Conservation (phyloP, 2,888 invertebrate genomes). For the Eupsilia transversa region DNA sequence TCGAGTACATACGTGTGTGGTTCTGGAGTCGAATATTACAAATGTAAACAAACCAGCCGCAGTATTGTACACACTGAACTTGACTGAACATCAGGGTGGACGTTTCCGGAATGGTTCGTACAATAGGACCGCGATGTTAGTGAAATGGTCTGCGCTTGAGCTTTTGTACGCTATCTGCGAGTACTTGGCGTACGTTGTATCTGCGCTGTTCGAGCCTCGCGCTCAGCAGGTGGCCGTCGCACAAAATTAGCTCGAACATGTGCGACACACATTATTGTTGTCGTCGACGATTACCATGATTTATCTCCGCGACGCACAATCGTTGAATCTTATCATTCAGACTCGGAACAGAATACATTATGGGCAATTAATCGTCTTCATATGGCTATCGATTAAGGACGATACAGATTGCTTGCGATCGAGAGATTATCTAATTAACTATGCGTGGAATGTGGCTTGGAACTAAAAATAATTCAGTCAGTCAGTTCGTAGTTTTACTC, state of each 20-base stretch:
- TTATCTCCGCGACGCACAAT: constrained; percentile 75
- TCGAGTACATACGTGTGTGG: neutral
- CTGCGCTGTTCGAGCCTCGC: constrained; percentile 56
- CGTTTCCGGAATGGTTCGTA: constrained; percentile 77
- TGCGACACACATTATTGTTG: constrained; percentile 80
- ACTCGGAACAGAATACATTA: constrained; percentile 54
- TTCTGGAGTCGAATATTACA: constrained; percentile 34
- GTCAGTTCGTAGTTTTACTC: constrained; percentile 32
- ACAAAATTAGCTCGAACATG: constrained; percentile 83
- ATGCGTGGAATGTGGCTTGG: constrained; percentile 39
- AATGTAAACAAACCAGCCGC: constrained; percentile 44
- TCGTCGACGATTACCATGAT: constrained; percentile 78
- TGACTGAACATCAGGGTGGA: constrained; percentile 58
- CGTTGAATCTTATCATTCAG: constrained; percentile 72
- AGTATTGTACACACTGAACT: constrained; percentile 63
- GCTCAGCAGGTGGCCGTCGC: constrained; percentile 80
- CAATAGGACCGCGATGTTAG: constrained; percentile 73
- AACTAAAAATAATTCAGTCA: constrained; percentile 41
- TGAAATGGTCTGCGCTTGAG: constrained; percentile 66
- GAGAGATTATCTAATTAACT: constrained; percentile 47
- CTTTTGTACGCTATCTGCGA: constrained; percentile 73
- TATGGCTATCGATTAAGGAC: constrained; percentile 53
- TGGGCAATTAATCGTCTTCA: constrained; percentile 55
- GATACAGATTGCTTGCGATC: constrained; percentile 53
- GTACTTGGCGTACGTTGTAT: constrained; percentile 60